Evolutionary conservation across 2,113 vertebrate genomes (phyloP), one percentile per base, ranked within the genome.

Genomic region (Sminthopsis crassicaudata): DNA sequence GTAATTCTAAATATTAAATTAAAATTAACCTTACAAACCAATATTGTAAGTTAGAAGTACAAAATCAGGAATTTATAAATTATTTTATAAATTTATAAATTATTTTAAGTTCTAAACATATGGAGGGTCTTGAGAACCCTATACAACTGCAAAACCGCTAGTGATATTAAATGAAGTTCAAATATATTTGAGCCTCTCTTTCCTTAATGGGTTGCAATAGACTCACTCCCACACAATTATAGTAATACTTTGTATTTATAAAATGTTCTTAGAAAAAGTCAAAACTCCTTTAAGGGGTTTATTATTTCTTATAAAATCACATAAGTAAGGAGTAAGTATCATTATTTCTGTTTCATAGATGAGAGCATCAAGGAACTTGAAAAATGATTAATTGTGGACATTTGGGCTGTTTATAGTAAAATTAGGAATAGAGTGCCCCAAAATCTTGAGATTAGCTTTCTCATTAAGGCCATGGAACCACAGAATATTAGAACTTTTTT

Each of bases 281-380:
- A 89, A 76, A 50, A 8, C 12, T 94, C 11, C 92, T 92, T 91
- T 88, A 91, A 93, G 60, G 54, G 22, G 89, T 16, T 88, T 51
- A 57, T 67, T 92, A 91, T 93, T 12, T 36, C 55, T 91, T 19
- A 57, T 22, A 36, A 89, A 92, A 91, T 94, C 24, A 48, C 84
- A 25, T 91, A 94, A 94, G 23, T 55, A 92, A 93, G 46, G 25
- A 36, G 90, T 92, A 96, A 46, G 51, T 2, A 19, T 11, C 30
- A 95, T 95, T 96, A 92, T 92, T n/a, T 92, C 54, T 42, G 89
- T 94, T 96, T 94, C 92, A 94, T 22, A 96, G 84, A 94, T 51
- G 26, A 96, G 46, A 91, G 1, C 46, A 54, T 94, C 92, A 94
- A 92, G 90, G 92, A 1, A 42, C 16, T 95, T 91, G 53, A 94